Evolutionary conservation across 2,888 invertebrate genomes (phyloP).

Genomic region (Agrochola circellaris): DNA sequence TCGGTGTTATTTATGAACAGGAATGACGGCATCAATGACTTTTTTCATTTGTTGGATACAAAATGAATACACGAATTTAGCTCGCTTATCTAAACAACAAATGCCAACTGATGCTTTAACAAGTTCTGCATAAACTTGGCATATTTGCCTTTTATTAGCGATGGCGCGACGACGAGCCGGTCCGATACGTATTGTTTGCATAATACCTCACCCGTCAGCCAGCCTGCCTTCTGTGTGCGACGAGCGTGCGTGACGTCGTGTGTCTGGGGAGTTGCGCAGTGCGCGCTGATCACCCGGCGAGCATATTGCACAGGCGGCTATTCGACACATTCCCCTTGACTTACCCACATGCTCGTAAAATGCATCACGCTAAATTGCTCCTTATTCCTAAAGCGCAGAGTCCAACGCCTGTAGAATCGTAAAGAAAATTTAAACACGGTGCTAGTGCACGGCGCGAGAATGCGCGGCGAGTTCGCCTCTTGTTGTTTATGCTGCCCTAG

Average conservation of each 20-base stretch:
- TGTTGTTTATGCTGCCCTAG: slow-evolving; percentile 77
- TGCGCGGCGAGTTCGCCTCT: slow-evolving; percentile 60
- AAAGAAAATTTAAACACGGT: slow-evolving; percentile 59
- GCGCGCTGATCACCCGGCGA: slow-evolving; percentile 88
- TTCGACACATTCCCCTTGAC: slow-evolving; percentile 77
- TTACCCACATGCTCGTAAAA: slow-evolving; percentile 59
- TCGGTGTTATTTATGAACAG: not conserved
- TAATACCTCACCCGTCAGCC: slow-evolving; percentile 63
- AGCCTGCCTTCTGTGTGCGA: slow-evolving; percentile 66
- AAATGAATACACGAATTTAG: slow-evolving; percentile 17
- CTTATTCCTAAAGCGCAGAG: slow-evolving; percentile 45
- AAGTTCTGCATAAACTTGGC: slow-evolving; percentile 25
- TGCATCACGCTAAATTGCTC: slow-evolving; percentile 62
- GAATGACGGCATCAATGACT: not conserved
- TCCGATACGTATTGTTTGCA: slow-evolving; percentile 69
- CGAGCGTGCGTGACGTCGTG: slow-evolving; percentile 82
- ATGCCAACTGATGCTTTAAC: slow-evolving; percentile 24
- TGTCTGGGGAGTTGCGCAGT: slow-evolving; percentile 90
- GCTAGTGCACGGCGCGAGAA: slow-evolving; percentile 61
- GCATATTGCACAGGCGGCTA: slow-evolving; percentile 77
- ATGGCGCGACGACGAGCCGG: slow-evolving; percentile 54
- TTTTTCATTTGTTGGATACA: not conserved
- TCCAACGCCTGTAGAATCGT: slow-evolving; percentile 31
- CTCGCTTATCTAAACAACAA: slow-evolving; percentile 22
- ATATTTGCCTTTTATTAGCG: slow-evolving; percentile 58